These are phyloP conservation scores for Enteromius viviparus DNA, from an alignment of 2,797 vertebrate species.

Conservation along the genomic window DNA sequence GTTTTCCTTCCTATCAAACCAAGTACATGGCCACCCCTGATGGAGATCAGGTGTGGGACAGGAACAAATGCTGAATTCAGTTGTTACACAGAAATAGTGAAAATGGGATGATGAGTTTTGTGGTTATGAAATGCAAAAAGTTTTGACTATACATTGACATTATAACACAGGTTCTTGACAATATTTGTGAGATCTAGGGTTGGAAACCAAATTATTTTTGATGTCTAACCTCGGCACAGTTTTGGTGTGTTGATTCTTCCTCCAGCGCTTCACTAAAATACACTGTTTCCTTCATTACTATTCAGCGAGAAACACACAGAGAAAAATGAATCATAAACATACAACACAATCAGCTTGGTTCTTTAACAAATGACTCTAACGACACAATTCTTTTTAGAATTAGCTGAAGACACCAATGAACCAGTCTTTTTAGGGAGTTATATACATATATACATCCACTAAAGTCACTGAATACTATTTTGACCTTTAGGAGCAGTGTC, in stretches of 20 bases:
- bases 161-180: background rate
- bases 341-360: background rate
- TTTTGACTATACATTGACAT: background rate
- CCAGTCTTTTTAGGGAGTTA: background rate
- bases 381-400: background rate
- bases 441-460: background rate
- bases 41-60: conserved; percentile 41
- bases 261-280: background rate
- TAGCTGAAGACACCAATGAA: background rate
- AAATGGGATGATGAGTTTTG: background rate
- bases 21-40: conserved; percentile 23
- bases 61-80: conserved; percentile 18
- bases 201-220: background rate
- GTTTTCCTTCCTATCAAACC: conserved; percentile 38
- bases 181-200: background rate
- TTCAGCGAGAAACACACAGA: background rate
- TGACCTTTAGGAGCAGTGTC: background rate
- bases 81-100: background rate
- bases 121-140: background rate
- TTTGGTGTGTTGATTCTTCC: background rate
- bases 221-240: background rate
- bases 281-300: background rate
- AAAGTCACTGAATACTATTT: background rate
- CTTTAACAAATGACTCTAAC: background rate
- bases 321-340: background rate